Evolutionary conservation across 2,888 invertebrate species (phyloP).

Genomic region (Erpobdella octoculata): DNA sequence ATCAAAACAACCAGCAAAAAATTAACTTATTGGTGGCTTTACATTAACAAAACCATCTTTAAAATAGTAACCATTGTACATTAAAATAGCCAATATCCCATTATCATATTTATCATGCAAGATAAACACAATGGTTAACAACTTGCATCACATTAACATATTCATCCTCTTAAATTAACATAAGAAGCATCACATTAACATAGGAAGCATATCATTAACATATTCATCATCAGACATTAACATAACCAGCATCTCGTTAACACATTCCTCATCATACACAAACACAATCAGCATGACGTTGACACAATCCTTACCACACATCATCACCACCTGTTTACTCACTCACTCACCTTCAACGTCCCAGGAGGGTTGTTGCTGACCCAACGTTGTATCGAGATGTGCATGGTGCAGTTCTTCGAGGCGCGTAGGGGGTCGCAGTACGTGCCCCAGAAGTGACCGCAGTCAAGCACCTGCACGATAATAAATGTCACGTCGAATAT

Average conservation of each 20-base stretch:
- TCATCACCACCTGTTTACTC: too few relatives aligned
- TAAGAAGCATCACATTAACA: background rate
- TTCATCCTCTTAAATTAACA: background rate
- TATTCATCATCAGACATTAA: background rate
- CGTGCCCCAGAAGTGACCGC: conserved; percentile 66
- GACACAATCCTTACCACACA: too few relatives aligned
- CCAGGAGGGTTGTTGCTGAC: background rate
- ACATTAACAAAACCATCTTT: too few relatives aligned
- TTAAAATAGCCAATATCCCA: background rate
- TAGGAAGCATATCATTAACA: background rate
- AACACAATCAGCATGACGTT: too few relatives aligned
- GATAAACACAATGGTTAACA: background rate
- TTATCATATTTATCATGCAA: background rate
- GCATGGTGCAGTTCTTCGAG: background rate
- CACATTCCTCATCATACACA: too few relatives aligned
- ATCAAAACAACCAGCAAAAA: too few relatives aligned
- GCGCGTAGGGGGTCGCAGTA: conserved; percentile 32
- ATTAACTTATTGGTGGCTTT: too few relatives aligned
- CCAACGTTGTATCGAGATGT: conserved; percentile 25
- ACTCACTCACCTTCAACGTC: background rate
- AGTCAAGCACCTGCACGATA: conserved; percentile 59
- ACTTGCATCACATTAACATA: background rate
- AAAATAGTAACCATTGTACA: background rate
- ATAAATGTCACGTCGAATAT: too few relatives aligned
- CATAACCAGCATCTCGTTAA: background rate